A percentile compares a stretch with the other conserved stretches of the same genome.
Conservation (phyloP, 1,140 invertebrate genomes). For the Macrosteles quadrilineatus region DNA sequence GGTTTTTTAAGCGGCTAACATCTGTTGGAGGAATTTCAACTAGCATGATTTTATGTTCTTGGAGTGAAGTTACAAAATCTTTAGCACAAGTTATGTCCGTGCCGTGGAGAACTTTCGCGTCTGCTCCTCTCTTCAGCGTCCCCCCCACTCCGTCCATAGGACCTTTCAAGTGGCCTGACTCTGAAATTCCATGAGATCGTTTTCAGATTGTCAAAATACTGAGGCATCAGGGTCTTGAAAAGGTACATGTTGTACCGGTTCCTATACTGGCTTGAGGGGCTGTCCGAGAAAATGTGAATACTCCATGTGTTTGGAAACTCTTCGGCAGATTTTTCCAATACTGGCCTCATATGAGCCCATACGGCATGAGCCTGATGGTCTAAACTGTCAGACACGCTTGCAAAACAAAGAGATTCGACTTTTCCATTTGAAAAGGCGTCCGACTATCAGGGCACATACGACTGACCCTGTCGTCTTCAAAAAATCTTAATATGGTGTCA, state of each 20-base stretch:
- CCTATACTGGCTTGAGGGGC: neutral
- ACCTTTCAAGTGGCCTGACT: slow-evolving; percentile 51
- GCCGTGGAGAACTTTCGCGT: slow-evolving; percentile 42
- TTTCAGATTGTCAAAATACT: slow-evolving; percentile 29
- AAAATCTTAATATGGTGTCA: slow-evolving; percentile 27
- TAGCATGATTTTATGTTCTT: neutral
- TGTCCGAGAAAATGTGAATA: slow-evolving; percentile 11
- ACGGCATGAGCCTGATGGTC: slow-evolving; percentile 16
- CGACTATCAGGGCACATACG: neutral
- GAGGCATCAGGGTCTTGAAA: neutral
- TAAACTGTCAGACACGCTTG: slow-evolving; percentile 13
- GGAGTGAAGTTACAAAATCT: neutral
- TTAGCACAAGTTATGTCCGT: slow-evolving; percentile 36
- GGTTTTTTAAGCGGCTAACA: neutral
- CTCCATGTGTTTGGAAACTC: neutral
- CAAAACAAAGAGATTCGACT: slow-evolving; percentile 1
- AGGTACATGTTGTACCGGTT: neutral
- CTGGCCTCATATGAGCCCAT: slow-evolving; percentile 28
- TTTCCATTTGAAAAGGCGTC: neutral
- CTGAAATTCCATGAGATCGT: slow-evolving; percentile 48
- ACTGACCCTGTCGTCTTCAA: slow-evolving; percentile 23
- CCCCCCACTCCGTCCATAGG: too few species aligned
- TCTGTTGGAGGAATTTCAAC: neutral
- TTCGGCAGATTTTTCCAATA: slow-evolving; percentile 11
- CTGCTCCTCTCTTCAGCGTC: slow-evolving; percentile 47